phyloP scores from a whole-genome alignment of 2,888 invertebrate species.

The Bembecia ichneumoniformis region DNA sequence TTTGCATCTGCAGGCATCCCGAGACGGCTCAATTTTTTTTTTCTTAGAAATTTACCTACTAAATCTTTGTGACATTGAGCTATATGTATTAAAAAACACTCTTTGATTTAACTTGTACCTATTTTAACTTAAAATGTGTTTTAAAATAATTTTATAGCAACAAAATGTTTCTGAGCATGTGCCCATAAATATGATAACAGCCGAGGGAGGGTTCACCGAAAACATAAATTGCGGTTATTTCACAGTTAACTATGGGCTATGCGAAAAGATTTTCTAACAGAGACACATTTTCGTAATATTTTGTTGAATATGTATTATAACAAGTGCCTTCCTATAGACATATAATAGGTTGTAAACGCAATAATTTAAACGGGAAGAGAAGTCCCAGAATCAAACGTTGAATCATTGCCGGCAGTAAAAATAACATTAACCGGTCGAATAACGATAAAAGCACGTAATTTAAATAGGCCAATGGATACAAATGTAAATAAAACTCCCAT shows the following conservation, averaged over 20 bases:
- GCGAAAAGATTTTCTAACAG: too few relatives aligned
- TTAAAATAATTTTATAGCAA: slow-evolving; percentile 16
- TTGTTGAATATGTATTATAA: neutral
- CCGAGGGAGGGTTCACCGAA: neutral
- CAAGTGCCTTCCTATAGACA: neutral
- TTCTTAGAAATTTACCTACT: too few relatives aligned
- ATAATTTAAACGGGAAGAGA: neutral
- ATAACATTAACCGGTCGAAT: slow-evolving; percentile 47
- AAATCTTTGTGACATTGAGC: too few relatives aligned
- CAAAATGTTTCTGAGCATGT: slow-evolving; percentile 29
- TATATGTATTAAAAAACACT: too few relatives aligned
- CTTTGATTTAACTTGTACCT: neutral
- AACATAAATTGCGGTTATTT: neutral
- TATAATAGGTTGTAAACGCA: neutral
- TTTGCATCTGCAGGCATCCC: too few relatives aligned
- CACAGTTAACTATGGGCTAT: too few relatives aligned
- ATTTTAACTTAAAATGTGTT: slow-evolving; percentile 16
- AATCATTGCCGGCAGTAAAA: slow-evolving; percentile 30
- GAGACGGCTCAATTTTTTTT: too few relatives aligned
- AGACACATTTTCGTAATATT: too few relatives aligned
- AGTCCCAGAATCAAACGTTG: neutral
- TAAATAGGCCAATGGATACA: slow-evolving; percentile 53
- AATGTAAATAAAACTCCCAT: slow-evolving; percentile 46
- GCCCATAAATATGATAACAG: slow-evolving; percentile 33
- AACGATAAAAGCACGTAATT: slow-evolving; percentile 50